phyloP scores from a whole-genome alignment of 2,888 invertebrate species.

The Yponomeuta sedellus region DNA sequence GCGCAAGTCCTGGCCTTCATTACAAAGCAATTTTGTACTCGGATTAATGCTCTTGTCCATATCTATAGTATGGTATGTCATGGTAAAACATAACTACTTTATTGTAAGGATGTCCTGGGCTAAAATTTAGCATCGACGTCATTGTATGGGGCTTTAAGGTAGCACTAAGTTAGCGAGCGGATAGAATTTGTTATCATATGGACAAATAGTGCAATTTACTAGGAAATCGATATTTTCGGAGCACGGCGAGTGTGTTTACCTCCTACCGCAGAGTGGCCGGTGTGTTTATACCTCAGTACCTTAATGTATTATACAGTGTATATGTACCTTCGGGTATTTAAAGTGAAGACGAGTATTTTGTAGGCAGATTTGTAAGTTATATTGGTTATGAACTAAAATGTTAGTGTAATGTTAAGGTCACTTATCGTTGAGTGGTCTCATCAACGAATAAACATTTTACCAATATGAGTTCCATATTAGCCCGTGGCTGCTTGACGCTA shows the following conservation, averaged over 20 bases:
- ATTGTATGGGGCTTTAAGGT: slow-evolving; percentile 5
- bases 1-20: slow-evolving; percentile 15
- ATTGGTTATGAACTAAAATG: neutral
- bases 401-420: slow-evolving; percentile 1
- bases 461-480: neutral
- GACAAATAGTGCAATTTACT: slow-evolving; percentile 1
- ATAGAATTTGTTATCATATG: neutral
- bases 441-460: neutral
- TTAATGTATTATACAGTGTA: slow-evolving; percentile 14
- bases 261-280: slow-evolving; percentile 3
- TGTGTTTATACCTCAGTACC: slow-evolving; percentile 16
- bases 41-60: neutral
- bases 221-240: neutral
- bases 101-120: neutral
- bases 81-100: neutral
- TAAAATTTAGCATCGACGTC: neutral
- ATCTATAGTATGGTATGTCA: neutral
- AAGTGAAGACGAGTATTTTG: slow-evolving; percentile 4
- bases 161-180: slow-evolving; percentile 1
- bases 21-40: slow-evolving; percentile 18
- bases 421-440: neutral
- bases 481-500: too few species aligned
- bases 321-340: slow-evolving; percentile 13
- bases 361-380: neutral
- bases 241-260: slow-evolving; percentile 6